phyloP scores from a whole-genome alignment of 2,113 vertebrate genomes.

The Rhynchomys soricoides region DNA sequence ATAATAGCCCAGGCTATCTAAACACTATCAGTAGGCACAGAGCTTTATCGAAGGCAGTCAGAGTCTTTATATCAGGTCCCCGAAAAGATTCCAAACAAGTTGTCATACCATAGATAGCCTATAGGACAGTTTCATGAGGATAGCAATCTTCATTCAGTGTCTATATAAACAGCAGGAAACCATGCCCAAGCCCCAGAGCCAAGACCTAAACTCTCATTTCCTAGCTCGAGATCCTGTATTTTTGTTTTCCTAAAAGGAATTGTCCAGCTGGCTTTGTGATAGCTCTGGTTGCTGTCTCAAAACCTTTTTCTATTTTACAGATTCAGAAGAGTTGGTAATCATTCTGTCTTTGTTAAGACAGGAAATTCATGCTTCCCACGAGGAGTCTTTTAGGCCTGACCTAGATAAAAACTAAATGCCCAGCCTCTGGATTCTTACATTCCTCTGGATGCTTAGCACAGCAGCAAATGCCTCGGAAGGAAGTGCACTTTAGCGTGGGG shows the following conservation, averaged over 20 bases:
- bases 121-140: background rate
- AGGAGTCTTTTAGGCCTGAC: constrained; percentile 52
- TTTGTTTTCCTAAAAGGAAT: constrained; percentile 1
- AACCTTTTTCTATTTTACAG: constrained; percentile 42
- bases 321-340: constrained; percentile 34
- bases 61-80: too few species aligned
- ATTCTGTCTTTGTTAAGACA: constrained; percentile 45
- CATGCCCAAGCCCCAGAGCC: background rate
- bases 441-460: constrained; percentile 46
- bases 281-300: background rate
- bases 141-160: background rate
- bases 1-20: background rate
- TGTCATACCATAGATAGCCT: background rate
- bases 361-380: constrained; percentile 52
- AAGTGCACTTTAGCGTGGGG: constrained; percentile 58
- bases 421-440: constrained; percentile 54
- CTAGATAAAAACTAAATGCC: constrained; percentile 68
- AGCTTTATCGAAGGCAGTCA: background rate
- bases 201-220: background rate
- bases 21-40: background rate
- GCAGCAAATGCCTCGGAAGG: constrained; percentile 65
- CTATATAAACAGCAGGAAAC: background rate
- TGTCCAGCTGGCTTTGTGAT: constrained; percentile 28
- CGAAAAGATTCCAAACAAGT: background rate
- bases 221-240: constrained; percentile 14